Base-by-base conservation (phyloP, 2,888 invertebrate species). In the Andrena camellia region DNA sequence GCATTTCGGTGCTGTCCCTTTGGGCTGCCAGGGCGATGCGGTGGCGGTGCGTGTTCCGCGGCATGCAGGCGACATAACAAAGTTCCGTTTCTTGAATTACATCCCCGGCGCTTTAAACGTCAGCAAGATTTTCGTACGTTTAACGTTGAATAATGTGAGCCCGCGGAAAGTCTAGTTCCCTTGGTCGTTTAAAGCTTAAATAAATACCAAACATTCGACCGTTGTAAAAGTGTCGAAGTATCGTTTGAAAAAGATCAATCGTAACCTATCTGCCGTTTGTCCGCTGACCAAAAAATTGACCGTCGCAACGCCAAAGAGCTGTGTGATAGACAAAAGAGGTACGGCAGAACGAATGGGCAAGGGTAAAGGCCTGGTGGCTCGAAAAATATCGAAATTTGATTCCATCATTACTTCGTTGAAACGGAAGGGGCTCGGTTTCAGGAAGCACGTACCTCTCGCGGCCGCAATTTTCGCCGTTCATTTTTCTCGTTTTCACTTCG, bases 371-470 rank as follows among this genome's bases (percentile, higher is more conserved):
- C 2, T 2, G 0, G 4, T 26, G 33, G 20, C 17, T 1, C n/a
- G 52, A 57, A 35, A 76, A 86, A 81, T 81, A 78, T 48, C 76
- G 52, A 74, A 81, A 86, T 71, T 84, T 60, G 63, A 79, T 84
- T 77, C 68, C 77, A 60, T 66, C 86, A 83, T 85, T 78, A 76
- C 66, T 29, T 26, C 50, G 59, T 50, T 74, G 70, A 78, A 80
- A 73, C 70, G 77, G 70, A 84, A 78, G 52, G 17, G 73, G 35
- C 62, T 72, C 76, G 67, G 69, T 83, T 82, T 81, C 76, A 73
- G 83, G 73, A 73, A 76, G 64, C 82, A 42, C 81, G 59, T 73
- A 50, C 72, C 52, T 73, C 72, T 52, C 59, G 52, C 17, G 70
- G 60, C 10, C 60, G 26, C 64, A 78, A 73, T 81, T 77, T 77